phyloP scores from a whole-genome alignment of 2,888 invertebrate genomes.

The Synanthedon andrenaeformis region DNA sequence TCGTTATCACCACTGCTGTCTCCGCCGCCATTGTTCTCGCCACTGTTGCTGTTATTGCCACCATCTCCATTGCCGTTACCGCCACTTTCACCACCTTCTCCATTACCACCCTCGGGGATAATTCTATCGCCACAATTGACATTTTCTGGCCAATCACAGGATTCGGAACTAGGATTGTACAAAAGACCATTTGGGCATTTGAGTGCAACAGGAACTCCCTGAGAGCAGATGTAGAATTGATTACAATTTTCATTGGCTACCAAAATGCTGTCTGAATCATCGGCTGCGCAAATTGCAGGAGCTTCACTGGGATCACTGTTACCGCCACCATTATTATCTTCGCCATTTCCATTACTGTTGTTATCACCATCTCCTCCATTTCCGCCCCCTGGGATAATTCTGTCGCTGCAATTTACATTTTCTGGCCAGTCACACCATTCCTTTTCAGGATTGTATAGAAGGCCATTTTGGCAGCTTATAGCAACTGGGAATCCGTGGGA shows the following conservation, averaged over 20 bases:
- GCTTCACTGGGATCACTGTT: conserved; percentile 21
- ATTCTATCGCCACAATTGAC: conserved; percentile 20
- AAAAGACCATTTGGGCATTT: conserved; percentile 15
- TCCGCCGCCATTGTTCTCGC: conserved; percentile 18
- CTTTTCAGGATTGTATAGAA: conserved; percentile 18
- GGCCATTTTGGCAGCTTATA: conserved; percentile 13
- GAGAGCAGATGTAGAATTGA: conserved; percentile 22
- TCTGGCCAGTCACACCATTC: conserved; percentile 24
- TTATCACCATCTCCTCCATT: conserved; percentile 3
- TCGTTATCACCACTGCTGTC: conserved; percentile 13
- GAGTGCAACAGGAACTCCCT: conserved; percentile 14
- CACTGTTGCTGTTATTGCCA: conserved; percentile 9
- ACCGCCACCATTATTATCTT: conserved; percentile 7
- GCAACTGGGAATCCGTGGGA: conserved; percentile 13
- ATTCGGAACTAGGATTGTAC: conserved; percentile 18
- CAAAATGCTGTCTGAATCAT: conserved; percentile 16
- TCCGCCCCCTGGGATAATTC: conserved; percentile 10
- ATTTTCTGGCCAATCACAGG: conserved; percentile 22
- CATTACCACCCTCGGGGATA: conserved; percentile 6
- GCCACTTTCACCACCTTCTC: conserved; percentile 18
- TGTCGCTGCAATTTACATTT: conserved; percentile 19
- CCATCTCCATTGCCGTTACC: conserved; percentile 20
- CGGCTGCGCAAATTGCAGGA: conserved; percentile 17
- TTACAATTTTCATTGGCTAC: conserved; percentile 29
- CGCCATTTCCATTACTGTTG: conserved; percentile 1